Percentiles rank a stretch among this genome's conserved stretches.
Conservation (phyloP, 2,797 vertebrate species). For the Graptemys geographica region DNA sequence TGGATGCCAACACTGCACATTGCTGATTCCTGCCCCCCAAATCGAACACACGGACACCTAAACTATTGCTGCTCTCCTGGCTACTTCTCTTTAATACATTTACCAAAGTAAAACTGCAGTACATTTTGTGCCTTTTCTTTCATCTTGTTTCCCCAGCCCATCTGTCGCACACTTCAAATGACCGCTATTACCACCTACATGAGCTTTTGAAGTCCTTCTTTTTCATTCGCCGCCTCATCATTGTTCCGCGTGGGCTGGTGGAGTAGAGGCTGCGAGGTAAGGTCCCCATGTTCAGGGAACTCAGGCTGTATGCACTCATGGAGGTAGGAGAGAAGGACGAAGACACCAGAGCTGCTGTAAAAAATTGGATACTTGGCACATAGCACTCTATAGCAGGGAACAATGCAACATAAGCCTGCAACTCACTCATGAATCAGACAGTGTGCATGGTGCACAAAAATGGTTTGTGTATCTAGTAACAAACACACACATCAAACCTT, state of each 20-base stretch:
- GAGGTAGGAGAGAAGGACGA: conserved; percentile 91
- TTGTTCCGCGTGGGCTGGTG: conserved; percentile 94
- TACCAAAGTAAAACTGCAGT: neutral
- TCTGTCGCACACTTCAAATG: conserved; percentile 44
- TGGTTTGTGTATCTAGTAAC: neutral
- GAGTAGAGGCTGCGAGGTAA: conserved; percentile 97
- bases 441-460: conserved; percentile 3
- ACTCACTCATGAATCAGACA: conserved; percentile 51
- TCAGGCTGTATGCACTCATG: conserved; percentile 98
- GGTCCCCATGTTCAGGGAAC: conserved; percentile 96
- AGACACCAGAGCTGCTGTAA: conserved; percentile 87
- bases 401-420: conserved; percentile 45
- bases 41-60: neutral
- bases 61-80: neutral
- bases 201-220: conserved; percentile 99
- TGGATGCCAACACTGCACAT: neutral
- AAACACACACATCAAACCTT: conserved; percentile 32
- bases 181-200: conserved; percentile 85
- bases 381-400: conserved; percentile 33
- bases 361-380: conserved; percentile 79
- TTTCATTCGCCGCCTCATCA: conserved; percentile 96
- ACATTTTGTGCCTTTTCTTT: neutral
- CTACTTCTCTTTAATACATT: neutral
- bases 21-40: neutral
- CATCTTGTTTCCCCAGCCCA: conserved; percentile 59